Evolutionary conservation across 2,888 invertebrate species (phyloP).

Genomic region (Neuroscelio doddi): DNA sequence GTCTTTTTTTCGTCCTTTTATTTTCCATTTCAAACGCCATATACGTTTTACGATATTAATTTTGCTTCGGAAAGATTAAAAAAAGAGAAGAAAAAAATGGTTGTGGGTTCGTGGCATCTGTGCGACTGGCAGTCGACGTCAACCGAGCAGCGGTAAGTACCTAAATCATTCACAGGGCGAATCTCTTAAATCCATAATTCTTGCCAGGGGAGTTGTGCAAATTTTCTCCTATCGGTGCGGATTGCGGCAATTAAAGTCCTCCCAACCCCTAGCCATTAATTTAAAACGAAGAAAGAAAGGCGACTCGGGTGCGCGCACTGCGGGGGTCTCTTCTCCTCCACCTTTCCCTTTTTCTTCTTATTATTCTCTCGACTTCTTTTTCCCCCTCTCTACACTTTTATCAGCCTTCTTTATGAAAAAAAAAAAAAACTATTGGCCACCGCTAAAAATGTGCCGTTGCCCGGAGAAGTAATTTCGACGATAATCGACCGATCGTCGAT

Average conservation of each 20-base stretch:
- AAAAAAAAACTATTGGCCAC: no score
- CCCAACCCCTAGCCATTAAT: constrained; percentile 43
- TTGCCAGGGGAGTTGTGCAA: constrained; percentile 26
- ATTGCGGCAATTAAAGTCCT: constrained; percentile 51
- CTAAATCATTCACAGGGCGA: not conserved
- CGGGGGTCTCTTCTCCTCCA: constrained; percentile 27
- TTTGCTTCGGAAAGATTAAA: not conserved
- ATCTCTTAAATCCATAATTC: constrained; percentile 28
- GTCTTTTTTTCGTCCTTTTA: not conserved
- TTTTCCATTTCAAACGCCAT: not conserved
- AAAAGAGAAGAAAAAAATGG: not conserved
- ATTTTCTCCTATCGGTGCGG: constrained; percentile 24
- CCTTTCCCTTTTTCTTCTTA: not conserved
- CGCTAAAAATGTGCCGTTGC: no score
- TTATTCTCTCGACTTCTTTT: constrained; percentile 4
- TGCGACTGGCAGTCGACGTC: no score
- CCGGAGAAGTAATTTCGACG: no score
- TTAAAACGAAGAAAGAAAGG: constrained; percentile 40
- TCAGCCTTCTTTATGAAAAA: no score
- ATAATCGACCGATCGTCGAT: no score
- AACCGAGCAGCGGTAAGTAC: no score
- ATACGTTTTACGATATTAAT: not conserved
- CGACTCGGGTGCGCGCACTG: constrained; percentile 40
- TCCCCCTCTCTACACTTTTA: not conserved
- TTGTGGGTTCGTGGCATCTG: no score